Evolutionary conservation across 2,888 invertebrate species (phyloP), one percentile per base, ranked within the genome.

Genomic region (Calameuta pallipes): DNA sequence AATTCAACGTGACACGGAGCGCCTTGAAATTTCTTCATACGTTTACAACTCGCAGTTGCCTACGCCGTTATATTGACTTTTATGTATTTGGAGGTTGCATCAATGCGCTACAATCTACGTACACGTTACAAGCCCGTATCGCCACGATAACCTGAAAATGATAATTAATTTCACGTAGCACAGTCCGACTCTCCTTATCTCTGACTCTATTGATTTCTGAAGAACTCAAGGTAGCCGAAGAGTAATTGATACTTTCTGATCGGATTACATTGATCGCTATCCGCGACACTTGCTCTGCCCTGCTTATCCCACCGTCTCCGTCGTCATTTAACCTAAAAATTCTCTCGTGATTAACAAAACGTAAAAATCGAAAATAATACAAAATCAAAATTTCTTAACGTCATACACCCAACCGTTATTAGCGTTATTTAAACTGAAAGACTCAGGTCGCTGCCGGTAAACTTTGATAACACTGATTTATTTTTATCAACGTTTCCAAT

Each of bases 171-270:
- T 56, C 23, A 56, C 23, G 56, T 23, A 15, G 56, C 41, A 23
- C 23, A 23, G 23, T 56, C 23, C 23, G 23, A 56, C 56, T 56
- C 41, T 6, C 6, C 9, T 2, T 41, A 41, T 56, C 56, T 56
- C 41, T 23, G 15, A 23, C 41, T 56, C 71, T 71, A 71, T 71
- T 34, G 71, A 71, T 71, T 71, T 71, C 71, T 34, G 71, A 71
- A 71, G 76, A 80, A 80, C 56, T 79, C 79, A 78, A 82, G 79
- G 76, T 33, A 78, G 68, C 76, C 75, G 76, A 34, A 75, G 74
- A 73, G 85, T 84, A 85, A 85, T 85, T 84, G 83, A 85, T 85
- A 85, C 68, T 31, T 73, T 68, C 23, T 73, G 80, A 81, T 85
- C 81, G 77, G 71, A 80, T 85, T 82, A 82, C 84, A 75, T 75